These are phyloP conservation scores for Sarcoramphus papa DNA, from an alignment of 2,797 vertebrate genomes.

Conservation along the genomic window DNA sequence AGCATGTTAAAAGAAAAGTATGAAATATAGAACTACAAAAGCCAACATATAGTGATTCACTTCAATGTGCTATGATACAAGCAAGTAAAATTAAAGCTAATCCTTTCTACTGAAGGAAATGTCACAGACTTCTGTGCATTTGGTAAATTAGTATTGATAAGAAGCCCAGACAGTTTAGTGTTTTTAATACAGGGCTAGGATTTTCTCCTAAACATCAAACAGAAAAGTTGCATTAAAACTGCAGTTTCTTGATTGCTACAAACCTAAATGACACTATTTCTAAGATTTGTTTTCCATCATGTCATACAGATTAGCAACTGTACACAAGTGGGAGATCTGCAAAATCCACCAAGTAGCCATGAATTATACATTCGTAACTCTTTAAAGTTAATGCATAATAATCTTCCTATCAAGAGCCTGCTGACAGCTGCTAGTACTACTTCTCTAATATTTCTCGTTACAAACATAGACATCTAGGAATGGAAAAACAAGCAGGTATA, in stretches of 20 bases:
- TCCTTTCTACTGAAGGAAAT: background rate
- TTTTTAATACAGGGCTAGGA: conserved; percentile 13
- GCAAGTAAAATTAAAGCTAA: conserved; percentile 13
- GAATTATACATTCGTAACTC: conserved; percentile 44
- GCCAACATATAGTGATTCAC: background rate
- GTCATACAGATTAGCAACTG: conserved; percentile 44
- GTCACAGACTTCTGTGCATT: background rate
- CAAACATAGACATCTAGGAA: background rate
- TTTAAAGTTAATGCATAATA: conserved; percentile 25
- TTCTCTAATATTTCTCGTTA: background rate
- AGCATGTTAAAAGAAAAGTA: background rate
- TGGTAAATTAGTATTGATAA: conserved; percentile 12
- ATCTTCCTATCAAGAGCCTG: background rate
- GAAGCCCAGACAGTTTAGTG: background rate
- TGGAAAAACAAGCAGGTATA: background rate
- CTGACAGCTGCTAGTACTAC: background rate
- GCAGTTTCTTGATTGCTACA: conserved; percentile 10
- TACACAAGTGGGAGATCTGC: conserved; percentile 7
- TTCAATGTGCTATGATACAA: background rate
- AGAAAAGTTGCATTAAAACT: background rate
- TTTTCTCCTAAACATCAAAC: conserved; percentile 25
- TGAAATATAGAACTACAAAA: background rate
- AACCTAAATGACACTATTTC: conserved; percentile 5
- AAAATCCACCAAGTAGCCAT: conserved; percentile 13
- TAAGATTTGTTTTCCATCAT: conserved; percentile 39